These are phyloP conservation scores for Poecile montanus DNA, from an alignment of 2,797 vertebrate genomes.

Conservation along the genomic window DNA sequence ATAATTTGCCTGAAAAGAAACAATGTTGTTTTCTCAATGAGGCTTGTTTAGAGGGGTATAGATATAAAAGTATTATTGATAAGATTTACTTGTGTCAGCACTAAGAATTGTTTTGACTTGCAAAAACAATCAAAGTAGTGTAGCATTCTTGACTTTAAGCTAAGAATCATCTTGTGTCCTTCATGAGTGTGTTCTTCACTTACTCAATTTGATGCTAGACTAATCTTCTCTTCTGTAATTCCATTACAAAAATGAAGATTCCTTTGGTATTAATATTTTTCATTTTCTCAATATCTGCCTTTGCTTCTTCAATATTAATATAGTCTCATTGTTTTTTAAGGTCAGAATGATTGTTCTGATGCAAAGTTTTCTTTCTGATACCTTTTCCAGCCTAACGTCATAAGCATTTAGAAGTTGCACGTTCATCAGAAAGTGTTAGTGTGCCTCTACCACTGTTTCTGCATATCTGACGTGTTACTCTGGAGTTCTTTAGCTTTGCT, in stretches of 20 bases:
- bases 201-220: background rate
- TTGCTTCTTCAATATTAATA: background rate
- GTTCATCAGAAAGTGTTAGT: background rate
- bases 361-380: background rate
- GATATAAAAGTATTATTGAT: background rate
- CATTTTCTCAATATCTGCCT: background rate
- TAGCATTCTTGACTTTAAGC: background rate
- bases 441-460: background rate
- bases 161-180: background rate
- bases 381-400: background rate
- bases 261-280: background rate
- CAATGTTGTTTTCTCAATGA: background rate
- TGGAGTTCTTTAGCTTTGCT: background rate
- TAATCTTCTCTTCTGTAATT: background rate
- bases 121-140: background rate
- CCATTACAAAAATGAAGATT: background rate
- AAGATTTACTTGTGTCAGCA: background rate
- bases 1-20: background rate
- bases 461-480: background rate
- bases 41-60: background rate
- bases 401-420: background rate
- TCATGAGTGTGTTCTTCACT: background rate
- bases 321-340: rapidly evolving
- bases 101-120: background rate
- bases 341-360: background rate